A percentile compares a stretch with the other conserved stretches of the same genome.
These are phyloP conservation scores for Drosophila quasianomalipes DNA, from an alignment of 2,888 invertebrate genomes.

Conservation along the genomic window DNA sequence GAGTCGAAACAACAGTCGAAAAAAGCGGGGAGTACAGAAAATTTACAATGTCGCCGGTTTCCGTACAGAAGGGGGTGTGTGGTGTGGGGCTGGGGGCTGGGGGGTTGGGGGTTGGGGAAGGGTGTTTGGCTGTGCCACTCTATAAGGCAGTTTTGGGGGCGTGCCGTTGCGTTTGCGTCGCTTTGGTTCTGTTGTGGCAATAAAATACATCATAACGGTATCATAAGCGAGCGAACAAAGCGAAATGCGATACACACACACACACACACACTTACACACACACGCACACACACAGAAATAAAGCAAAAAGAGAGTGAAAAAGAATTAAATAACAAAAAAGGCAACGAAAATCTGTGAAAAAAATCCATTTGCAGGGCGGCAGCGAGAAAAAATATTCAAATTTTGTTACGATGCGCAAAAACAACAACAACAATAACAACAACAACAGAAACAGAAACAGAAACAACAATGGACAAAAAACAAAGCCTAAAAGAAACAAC, in stretches of 20 bases:
- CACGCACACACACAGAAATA: conserved; percentile 23
- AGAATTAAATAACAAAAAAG: conserved; percentile 50
- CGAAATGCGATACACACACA: conserved; percentile 71
- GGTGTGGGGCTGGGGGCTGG: neutral
- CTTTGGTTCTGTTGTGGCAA: conserved; percentile 78
- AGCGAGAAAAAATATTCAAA: conserved; percentile 76
- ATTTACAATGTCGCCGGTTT: conserved; percentile 82
- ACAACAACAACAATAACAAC: conserved; percentile 55
- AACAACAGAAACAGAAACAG: conserved; percentile 29
- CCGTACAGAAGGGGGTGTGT: conserved; percentile 43
- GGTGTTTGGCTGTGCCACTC: conserved; percentile 15
- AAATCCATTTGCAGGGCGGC: conserved; percentile 77
- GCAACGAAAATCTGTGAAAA: conserved; percentile 80
- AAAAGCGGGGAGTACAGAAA: conserved; percentile 52
- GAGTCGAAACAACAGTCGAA: conserved; percentile 28
- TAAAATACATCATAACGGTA: conserved; percentile 83
- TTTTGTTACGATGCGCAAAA: conserved; percentile 80
- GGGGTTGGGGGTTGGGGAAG: neutral
- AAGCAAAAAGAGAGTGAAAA: conserved; percentile 23
- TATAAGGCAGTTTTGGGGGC: conserved; percentile 40
- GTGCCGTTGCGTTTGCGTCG: conserved; percentile 53
- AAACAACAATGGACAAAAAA: conserved; percentile 61
- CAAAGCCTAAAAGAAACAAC: conserved; percentile 70
- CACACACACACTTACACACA: conserved; percentile 19
- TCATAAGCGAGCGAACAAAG: conserved; percentile 82